phyloP scores from a whole-genome alignment of 2,888 invertebrate genomes.

The Epinotia ramella region DNA sequence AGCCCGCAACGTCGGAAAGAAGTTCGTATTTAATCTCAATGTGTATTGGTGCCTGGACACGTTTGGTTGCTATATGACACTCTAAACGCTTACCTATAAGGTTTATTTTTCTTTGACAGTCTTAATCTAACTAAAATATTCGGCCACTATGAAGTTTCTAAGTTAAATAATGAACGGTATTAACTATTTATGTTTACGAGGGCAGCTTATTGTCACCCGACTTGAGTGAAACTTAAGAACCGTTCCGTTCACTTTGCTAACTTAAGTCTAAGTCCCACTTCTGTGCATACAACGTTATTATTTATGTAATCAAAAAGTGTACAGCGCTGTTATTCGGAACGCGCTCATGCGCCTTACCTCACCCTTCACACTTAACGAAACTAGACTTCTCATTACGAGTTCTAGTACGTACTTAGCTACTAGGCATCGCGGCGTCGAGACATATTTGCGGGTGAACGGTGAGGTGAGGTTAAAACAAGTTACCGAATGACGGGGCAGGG shows the following conservation, averaged over 20 bases:
- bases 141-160: constrained; percentile 14
- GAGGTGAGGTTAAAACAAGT: no score
- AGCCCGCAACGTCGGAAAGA: no score
- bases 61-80: neutral
- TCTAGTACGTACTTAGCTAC: no score
- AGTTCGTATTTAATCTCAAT: neutral
- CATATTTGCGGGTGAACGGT: no score
- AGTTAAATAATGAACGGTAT: constrained; percentile 32
- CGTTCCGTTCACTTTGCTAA: constrained; percentile 36
- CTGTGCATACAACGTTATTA: neutral
- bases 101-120: neutral
- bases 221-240: constrained; percentile 44
- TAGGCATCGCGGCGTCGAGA: no score
- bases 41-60: neutral
- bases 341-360: no score
- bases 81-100: neutral
- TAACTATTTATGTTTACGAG: constrained; percentile 25
- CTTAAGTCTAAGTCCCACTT: constrained; percentile 13
- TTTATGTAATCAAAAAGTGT: neutral
- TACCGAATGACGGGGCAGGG: no score
- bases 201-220: constrained; percentile 32
- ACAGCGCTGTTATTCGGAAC: no score
- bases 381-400: no score
- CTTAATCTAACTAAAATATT: neutral
- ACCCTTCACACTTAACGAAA: no score